These are phyloP conservation scores for Entelurus aequoreus DNA, from an alignment of 2,113 vertebrate genomes.

Conservation along the genomic window DNA sequence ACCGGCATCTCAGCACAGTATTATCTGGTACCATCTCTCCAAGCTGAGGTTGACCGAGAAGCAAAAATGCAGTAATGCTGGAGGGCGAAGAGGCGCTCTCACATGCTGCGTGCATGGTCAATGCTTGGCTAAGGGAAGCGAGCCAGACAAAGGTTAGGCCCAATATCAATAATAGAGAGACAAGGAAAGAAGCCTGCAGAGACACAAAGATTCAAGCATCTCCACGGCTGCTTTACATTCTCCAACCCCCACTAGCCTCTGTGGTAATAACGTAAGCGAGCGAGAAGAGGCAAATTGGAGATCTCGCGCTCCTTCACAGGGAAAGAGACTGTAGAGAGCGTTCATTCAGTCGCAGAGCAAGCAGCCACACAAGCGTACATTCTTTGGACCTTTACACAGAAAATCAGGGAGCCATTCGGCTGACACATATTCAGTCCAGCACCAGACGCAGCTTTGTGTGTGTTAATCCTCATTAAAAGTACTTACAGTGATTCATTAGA, in stretches of 20 bases:
- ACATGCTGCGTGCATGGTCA: constrained; percentile 19
- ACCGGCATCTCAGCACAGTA: background rate
- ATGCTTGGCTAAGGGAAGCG: constrained; percentile 7
- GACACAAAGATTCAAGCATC: constrained; percentile 6
- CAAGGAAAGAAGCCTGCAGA: constrained; percentile 1
- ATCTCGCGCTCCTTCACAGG: constrained; percentile 46
- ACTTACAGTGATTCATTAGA: constrained; percentile 7
- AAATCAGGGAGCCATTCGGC: constrained; percentile 28
- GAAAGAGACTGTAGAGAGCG: background rate
- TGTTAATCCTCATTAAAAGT: constrained; percentile 7
- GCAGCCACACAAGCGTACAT: constrained; percentile 17
- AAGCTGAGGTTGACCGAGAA: constrained; percentile 31
- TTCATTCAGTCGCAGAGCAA: constrained; percentile 36
- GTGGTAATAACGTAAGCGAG: constrained; percentile 15
- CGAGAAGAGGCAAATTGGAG: constrained; percentile 19
- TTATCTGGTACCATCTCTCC: constrained; percentile 39
- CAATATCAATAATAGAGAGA: background rate
- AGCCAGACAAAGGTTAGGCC: background rate
- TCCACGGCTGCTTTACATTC: constrained; percentile 8
- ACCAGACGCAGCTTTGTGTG: constrained; percentile 7
- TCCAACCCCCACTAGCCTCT: constrained; percentile 23
- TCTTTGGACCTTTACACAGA: constrained; percentile 20
- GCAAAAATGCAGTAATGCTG: constrained; percentile 20
- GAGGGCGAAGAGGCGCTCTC: constrained; percentile 27
- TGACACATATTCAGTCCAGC: constrained; percentile 28